A percentile compares a stretch with the other conserved stretches of the same genome.
Conservation (phyloP, 1,140 invertebrate genomes). For the Phthorimaea operculella region DNA sequence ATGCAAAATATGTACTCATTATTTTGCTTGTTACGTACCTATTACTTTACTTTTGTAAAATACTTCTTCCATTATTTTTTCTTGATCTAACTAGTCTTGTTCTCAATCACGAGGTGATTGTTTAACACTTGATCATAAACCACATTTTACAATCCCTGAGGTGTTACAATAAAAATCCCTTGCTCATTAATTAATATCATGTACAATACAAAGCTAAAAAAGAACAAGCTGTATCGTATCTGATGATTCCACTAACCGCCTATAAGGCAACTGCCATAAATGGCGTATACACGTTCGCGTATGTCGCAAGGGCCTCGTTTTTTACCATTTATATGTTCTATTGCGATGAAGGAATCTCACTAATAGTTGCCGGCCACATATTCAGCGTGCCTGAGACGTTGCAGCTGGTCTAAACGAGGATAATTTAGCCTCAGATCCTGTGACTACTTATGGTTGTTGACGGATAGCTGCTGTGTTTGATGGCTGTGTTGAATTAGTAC, state of each 20-base stretch:
- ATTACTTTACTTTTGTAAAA: no score
- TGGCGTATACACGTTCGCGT: slow-evolving; percentile 36
- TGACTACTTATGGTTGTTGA: not conserved
- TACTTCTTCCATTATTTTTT: no score
- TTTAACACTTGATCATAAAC: no score
- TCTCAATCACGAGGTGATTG: no score
- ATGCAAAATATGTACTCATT: no score
- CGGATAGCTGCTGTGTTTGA: no score
- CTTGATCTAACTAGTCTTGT: no score
- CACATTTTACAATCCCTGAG: no score
- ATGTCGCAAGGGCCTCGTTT: slow-evolving; percentile 55
- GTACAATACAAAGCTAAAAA: not conserved
- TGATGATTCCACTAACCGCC: slow-evolving; percentile 25
- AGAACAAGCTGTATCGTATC: slow-evolving; percentile 32
- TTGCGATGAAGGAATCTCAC: slow-evolving; percentile 56
- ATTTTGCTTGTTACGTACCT: no score
- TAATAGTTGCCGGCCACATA: slow-evolving; percentile 61
- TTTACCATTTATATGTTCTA: slow-evolving; percentile 55
- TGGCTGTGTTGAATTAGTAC: no score
- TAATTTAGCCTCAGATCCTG: slow-evolving; percentile 47
- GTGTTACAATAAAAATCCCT: no score
- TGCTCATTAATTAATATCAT: no score
- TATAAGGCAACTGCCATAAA: slow-evolving; percentile 35
- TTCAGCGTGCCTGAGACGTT: slow-evolving; percentile 42
- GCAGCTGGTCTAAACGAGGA: slow-evolving; percentile 49